phyloP scores from a whole-genome alignment of 2,113 vertebrate species.

The Meles meles region DNA sequence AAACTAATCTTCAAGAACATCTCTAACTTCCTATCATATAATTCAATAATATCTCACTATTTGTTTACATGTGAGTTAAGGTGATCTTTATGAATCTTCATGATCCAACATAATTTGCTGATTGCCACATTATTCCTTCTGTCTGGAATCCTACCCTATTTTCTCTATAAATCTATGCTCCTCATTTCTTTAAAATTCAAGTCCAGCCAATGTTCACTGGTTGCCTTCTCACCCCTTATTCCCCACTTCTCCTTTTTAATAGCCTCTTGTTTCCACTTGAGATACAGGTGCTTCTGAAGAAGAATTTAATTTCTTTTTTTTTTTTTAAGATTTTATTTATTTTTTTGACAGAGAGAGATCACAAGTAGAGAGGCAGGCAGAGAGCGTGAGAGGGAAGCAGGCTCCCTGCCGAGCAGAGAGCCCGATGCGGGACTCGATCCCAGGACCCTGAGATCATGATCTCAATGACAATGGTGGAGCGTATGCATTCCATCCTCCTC shows the following conservation, averaged over 20 bases:
- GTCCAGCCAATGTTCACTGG: background rate
- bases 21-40: background rate
- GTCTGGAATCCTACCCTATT: background rate
- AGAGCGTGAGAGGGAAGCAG: too few relatives aligned
- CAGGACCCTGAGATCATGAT: too few relatives aligned
- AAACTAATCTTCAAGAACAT: background rate
- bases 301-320: background rate
- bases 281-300: background rate
- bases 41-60: background rate
- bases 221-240: background rate
- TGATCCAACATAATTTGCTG: background rate
- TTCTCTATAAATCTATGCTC: background rate
- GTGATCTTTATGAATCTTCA: background rate
- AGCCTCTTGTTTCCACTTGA: background rate
- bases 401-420: too few relatives aligned
- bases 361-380: too few relatives aligned
- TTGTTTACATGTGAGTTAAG: background rate
- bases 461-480: background rate
- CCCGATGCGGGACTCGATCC: too few relatives aligned
- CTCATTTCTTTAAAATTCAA: background rate
- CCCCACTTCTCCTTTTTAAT: background rate
- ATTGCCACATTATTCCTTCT: background rate
- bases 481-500: background rate
- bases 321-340: too few relatives aligned
- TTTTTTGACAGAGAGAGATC: too few relatives aligned